Evolutionary conservation across 2,888 invertebrate species (phyloP).

Genomic region (Eustalomyia histrio): DNA sequence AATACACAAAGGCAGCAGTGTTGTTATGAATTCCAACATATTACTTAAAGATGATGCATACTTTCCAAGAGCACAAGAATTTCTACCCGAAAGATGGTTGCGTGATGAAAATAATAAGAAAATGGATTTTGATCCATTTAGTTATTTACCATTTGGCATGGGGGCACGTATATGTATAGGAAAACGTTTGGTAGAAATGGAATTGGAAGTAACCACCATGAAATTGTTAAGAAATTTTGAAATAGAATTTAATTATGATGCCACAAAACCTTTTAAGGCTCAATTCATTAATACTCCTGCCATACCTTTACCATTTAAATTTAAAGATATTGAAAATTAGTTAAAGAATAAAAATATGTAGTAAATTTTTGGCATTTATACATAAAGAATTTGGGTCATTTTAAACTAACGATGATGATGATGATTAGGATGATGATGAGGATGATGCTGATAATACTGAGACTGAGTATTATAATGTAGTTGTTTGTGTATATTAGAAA

Average conservation of each 20-base stretch:
- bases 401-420: not conserved
- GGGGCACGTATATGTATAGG: conserved; percentile 86
- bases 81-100: conserved; percentile 88
- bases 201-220: conserved; percentile 82
- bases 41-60: conserved; percentile 81
- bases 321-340: conserved; percentile 60
- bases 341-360: not conserved
- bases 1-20: conserved; percentile 84
- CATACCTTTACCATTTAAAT: conserved; percentile 76
- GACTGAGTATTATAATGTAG: not conserved
- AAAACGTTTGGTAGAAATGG: conserved; percentile 86
- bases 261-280: conserved; percentile 68
- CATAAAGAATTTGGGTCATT: conserved; percentile 19
- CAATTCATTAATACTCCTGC: conserved; percentile 73
- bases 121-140: conserved; percentile 79
- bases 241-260: conserved; percentile 71
- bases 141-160: conserved; percentile 84
- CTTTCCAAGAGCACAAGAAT: conserved; percentile 82
- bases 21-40: conserved; percentile 85
- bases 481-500: not conserved
- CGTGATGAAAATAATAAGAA: conserved; percentile 67
- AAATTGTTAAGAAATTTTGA: conserved; percentile 74
- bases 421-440: not conserved
- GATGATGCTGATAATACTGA: not conserved
- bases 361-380: not conserved